Evolutionary conservation across 2,797 vertebrate species (phyloP).

Genomic region (Mormyrus proboscirostris): DNA sequence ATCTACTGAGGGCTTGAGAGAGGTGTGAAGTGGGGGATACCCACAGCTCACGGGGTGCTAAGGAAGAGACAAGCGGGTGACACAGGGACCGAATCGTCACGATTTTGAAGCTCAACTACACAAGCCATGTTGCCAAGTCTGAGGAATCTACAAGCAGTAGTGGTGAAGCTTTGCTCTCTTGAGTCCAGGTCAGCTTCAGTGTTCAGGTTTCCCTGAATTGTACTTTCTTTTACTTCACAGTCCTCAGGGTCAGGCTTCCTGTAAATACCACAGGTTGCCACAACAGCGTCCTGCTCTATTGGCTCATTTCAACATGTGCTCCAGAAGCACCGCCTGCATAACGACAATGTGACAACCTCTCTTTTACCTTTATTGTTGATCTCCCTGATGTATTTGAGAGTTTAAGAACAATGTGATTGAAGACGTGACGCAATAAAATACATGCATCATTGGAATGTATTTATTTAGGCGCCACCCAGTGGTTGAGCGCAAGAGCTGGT

Average conservation of each 20-base stretch:
- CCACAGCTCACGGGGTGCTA: not conserved
- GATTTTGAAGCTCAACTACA: not conserved
- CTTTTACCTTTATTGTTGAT: not conserved
- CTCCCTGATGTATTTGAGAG: not conserved
- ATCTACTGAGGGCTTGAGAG: slow-evolving; percentile 62
- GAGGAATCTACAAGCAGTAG: not conserved
- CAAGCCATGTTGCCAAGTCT: not conserved
- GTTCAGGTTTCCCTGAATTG: not conserved
- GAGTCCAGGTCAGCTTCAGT: not conserved
- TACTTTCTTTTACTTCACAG: not conserved
- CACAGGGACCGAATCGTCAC: not conserved
- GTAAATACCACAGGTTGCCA: not conserved
- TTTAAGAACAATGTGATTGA: not conserved
- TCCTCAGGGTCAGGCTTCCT: not conserved
- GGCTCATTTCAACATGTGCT: not conserved
- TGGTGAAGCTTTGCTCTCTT: not conserved
- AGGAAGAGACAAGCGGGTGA: not conserved
- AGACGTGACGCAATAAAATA: not conserved
- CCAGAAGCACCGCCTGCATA: not conserved
- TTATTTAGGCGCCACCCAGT: not conserved
- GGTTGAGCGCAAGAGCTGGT: not conserved
- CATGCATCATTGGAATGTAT: not conserved
- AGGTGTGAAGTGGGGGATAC: not conserved
- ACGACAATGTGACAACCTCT: not conserved
- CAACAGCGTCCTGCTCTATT: not conserved